Evolutionary conservation across 2,888 invertebrate species (phyloP), one percentile per base, ranked within the genome.

Genomic region (Rhagophthalmus giganteus): DNA sequence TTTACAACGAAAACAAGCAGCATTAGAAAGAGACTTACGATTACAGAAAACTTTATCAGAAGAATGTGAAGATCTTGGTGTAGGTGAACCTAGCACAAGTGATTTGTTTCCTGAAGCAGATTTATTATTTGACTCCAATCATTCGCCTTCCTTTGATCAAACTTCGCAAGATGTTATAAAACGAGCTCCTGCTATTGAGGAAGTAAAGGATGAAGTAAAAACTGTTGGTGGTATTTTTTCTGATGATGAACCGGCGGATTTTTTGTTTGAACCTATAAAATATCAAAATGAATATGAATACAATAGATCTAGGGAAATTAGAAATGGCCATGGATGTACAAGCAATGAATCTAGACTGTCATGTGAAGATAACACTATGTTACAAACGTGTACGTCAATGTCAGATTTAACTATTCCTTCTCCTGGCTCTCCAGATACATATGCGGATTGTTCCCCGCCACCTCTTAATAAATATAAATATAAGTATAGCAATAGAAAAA

Each of bases 71-170:
- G 88, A 88, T 67, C 75, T 88, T 7, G 88, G 88, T 2, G 88
- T 88, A 37, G 88, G 87, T 62, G 87, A 88, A 31, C 88, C 88
- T 0, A 87, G 87, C n/a, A 86, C 88, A 0, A 86, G 87, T 53
- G 88, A 88, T 64, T 73, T 88, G 55, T 88, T 88, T 67, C 88
- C 88, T 0, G 88, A 88, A 64, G 87, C 87, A 0, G 88, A 88
- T 67, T 72, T 87, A 37, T 71, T 87, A 35, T 86, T 88, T 62
- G 84, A 87, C 45, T 79, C 84, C 0, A 87, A 87, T 59, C 86
- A 87, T 60, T 86, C 87, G 0, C 86, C 85, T 13, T 76, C 80
- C 1, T 81, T 78, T 59, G 71, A 73, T 53, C 68, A 68, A 31
- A 61, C 67, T 39, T 65, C 68, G n/a, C 63, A 63, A 9, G 61